phyloP scores from a whole-genome alignment of 2,113 vertebrate species.

The Erinaceus europaeus region DNA sequence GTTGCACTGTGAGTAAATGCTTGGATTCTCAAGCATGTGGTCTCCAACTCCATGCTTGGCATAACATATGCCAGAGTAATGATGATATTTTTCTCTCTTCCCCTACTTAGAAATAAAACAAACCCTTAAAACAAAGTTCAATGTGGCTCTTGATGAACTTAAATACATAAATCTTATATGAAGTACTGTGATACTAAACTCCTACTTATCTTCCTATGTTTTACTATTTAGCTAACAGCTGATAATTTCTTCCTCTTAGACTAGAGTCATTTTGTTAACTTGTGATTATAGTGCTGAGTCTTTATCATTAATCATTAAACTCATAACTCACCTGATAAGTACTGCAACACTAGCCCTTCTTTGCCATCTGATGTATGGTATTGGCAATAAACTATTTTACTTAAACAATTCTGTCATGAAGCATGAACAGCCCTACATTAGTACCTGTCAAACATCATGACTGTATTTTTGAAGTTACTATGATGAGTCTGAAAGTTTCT shows the following conservation, averaged over 20 bases:
- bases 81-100: too few relatives aligned
- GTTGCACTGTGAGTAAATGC: too few relatives aligned
- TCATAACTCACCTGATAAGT: too few relatives aligned
- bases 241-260: neutral
- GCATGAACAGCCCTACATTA: neutral
- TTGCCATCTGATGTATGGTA: neutral
- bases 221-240: rapidly evolving
- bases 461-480: neutral
- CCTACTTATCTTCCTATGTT: rapidly evolving
- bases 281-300: too few relatives aligned
- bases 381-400: neutral
- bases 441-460: too few relatives aligned
- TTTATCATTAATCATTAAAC: too few relatives aligned
- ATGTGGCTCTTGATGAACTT: neutral
- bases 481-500: neutral
- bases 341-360: too few relatives aligned
- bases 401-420: neutral
- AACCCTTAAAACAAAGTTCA: neutral
- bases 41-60: too few relatives aligned
- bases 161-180: neutral
- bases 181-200: rapidly evolving
- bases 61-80: too few relatives aligned
- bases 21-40: too few relatives aligned
- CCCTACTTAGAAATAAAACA: too few relatives aligned
- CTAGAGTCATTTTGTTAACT: neutral